Base-by-base conservation (phyloP, 2,888 invertebrate species). In the Diloba caeruleocephala region DNA sequence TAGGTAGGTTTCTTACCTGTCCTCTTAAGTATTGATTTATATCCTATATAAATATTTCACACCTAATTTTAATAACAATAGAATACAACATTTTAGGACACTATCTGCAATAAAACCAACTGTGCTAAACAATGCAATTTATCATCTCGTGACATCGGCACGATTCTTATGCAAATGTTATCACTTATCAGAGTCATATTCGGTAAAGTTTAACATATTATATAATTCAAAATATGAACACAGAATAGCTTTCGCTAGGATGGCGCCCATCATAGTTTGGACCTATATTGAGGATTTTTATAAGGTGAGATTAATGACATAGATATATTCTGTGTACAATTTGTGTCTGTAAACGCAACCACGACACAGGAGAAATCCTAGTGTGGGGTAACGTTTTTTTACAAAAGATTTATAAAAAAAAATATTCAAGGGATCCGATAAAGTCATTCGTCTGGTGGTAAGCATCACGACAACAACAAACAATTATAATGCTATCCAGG, bases 181-280 rank as follows among this genome's bases (percentile, higher is more conserved):
- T 50, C 52, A 54, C 8, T 46, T 56, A 53, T 50, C 52, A 54
- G 7, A 33, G 33, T 34, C 3, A 38, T 68, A 70, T 76, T 77
- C 52, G 43, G 76, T 71, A 79, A 82, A 73, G 71, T 74, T 69
- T 75, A 69, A 81, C 70, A 74, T 80, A 63, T 79, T 78, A 74
- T 61, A 64, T 77, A 65, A 70, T 48, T 23, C 8, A 21, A 10
- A 51, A 53, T 15, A 19, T 14, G n/a, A 31, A 44, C 42, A 41
- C 23, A 12, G 9, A 8, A 34, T 34, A 15, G 7, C 26, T 31
- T n/a, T 23, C 4, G 21, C 21, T 45, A 13, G 3, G 13, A 34
- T 2, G n/a, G n/a, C n/a, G n/a, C n/a, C n/a, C n/a, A n/a, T n/a
- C n/a, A n/a, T n/a, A n/a, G n/a, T n/a, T n/a, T n/a, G n/a, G n/a